Percentiles rank a stretch among this genome's conserved stretches.
Evolutionary conservation across 1,140 invertebrate genomes (phyloP).

Genomic region (Diploscapter pachys): DNA sequence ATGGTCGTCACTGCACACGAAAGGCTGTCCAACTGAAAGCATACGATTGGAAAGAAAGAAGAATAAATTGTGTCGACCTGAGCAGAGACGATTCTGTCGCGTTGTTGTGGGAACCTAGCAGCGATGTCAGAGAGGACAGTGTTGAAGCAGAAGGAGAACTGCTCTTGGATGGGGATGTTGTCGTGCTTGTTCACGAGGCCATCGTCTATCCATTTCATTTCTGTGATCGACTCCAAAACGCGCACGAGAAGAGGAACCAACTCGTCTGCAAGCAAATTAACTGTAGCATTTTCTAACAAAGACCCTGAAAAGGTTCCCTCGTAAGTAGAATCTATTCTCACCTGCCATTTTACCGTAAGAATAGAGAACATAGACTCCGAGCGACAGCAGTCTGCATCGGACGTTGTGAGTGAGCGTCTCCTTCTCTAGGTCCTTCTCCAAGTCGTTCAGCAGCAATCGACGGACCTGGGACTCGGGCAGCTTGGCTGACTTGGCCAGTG

Average conservation of each 20-base stretch:
- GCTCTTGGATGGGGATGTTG: conserved; percentile 56
- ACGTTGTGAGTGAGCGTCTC: conserved; percentile 60
- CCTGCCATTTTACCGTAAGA: conserved; percentile 42
- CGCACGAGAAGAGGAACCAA: conserved; percentile 41
- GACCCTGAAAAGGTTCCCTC: no score
- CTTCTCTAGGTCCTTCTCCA: conserved; percentile 36
- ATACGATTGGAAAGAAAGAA: not conserved
- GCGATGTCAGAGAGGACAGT: conserved; percentile 55
- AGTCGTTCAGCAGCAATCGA: conserved; percentile 40
- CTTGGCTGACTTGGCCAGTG: conserved; percentile 18
- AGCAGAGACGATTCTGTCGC: conserved; percentile 46
- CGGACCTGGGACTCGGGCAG: conserved; percentile 35
- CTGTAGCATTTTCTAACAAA: no score
- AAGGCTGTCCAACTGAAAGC: conserved; percentile 7
- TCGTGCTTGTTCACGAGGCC: conserved; percentile 48
- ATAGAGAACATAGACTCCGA: conserved; percentile 51
- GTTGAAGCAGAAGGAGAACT: conserved; percentile 58
- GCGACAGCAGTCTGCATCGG: conserved; percentile 44
- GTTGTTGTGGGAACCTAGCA: conserved; percentile 41
- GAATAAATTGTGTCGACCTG: conserved; percentile 43
- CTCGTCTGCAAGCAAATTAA: conserved; percentile 39
- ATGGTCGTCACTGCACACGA: conserved; percentile 19
- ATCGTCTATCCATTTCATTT: conserved; percentile 57
- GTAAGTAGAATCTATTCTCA: not conserved
- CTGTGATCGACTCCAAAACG: conserved; percentile 39